A percentile compares a stretch with the other conserved stretches of the same genome.
Conservation (phyloP, 2,888 invertebrate genomes). For the Epinotia ramella region DNA sequence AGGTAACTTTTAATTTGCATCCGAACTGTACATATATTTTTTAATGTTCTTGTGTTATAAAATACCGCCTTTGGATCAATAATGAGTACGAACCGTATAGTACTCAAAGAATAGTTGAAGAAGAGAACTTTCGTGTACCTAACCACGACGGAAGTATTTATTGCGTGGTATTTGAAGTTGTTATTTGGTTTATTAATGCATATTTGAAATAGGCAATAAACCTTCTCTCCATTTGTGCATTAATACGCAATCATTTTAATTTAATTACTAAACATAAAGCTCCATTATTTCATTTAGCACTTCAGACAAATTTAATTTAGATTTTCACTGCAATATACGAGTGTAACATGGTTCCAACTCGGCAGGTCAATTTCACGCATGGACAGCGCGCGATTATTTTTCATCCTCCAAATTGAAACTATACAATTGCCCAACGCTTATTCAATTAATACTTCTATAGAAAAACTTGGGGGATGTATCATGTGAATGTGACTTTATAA, state of each 20-base stretch:
- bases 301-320: constrained; percentile 1
- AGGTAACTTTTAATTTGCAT: too few species aligned
- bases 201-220: too few species aligned
- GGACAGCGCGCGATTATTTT: constrained; percentile 20
- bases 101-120: too few species aligned
- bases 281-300: constrained; percentile 4
- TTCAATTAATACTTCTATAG: not conserved
- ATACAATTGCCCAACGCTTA: constrained; percentile 10
- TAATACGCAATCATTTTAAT: not conserved
- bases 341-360: not conserved
- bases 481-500: not conserved
- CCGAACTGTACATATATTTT: too few species aligned
- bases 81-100: too few species aligned
- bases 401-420: constrained; percentile 27
- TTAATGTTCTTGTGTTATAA: too few species aligned
- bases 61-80: too few species aligned
- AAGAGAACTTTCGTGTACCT: too few species aligned
- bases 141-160: too few species aligned
- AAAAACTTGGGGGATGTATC: not conserved
- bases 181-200: too few species aligned
- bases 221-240: not conserved
- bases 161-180: too few species aligned
- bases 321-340: constrained; percentile 12
- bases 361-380: constrained; percentile 29
- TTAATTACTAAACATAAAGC: not conserved